A percentile compares a stretch with the other conserved stretches of the same genome.
These are phyloP conservation scores for Lampropteryx suffumata DNA, from an alignment of 2,888 invertebrate species.

Conservation along the genomic window DNA sequence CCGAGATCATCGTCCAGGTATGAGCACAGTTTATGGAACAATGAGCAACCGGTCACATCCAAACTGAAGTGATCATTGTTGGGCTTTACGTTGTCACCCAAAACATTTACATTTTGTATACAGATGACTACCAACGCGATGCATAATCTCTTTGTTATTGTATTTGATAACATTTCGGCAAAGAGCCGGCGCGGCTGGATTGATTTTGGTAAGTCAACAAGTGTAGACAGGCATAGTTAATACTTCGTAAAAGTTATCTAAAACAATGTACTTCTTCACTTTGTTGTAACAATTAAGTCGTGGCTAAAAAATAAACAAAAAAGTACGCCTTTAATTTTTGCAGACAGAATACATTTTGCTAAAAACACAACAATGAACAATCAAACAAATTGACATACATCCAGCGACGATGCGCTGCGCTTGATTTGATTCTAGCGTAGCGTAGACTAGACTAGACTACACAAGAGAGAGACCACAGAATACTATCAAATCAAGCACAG, in stretches of 20 bases:
- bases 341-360: no score
- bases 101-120: slow-evolving; percentile 48
- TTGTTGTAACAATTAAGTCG: background rate
- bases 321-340: slow-evolving; percentile 3
- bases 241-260: background rate
- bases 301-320: background rate
- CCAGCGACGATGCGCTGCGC: no score
- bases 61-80: slow-evolving; percentile 55
- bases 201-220: slow-evolving; percentile 19
- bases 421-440: no score
- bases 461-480: no score
- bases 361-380: no score
- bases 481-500: no score
- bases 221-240: slow-evolving; percentile 18
- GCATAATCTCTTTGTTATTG: slow-evolving; percentile 44
- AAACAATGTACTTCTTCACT: background rate
- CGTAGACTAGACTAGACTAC: no score
- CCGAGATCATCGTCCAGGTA: slow-evolving; percentile 68
- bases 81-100: slow-evolving; percentile 51
- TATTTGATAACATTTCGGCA: slow-evolving; percentile 58
- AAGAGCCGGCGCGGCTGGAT: slow-evolving; percentile 33
- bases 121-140: slow-evolving; percentile 41
- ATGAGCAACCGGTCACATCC: slow-evolving; percentile 63
- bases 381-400: no score
- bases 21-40: slow-evolving; percentile 70